These are phyloP conservation scores for Drosophila kanekoi DNA, from an alignment of 2,888 invertebrate genomes.

Conservation along the genomic window DNA sequence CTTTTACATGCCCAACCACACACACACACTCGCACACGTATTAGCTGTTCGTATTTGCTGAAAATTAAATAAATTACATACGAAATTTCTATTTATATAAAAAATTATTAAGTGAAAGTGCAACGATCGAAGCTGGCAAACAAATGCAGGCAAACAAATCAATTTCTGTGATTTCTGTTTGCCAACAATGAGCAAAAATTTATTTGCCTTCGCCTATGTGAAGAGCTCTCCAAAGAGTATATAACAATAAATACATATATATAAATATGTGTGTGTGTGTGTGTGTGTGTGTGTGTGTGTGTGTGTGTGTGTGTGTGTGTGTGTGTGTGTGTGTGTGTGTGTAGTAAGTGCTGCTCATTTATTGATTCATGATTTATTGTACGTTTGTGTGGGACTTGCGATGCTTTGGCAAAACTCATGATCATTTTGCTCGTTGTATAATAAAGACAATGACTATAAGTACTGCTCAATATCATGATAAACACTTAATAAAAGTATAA, in stretches of 20 bases:
- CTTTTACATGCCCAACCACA: not conserved
- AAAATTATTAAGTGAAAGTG: slow-evolving; percentile 56
- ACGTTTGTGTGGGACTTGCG: slow-evolving; percentile 19
- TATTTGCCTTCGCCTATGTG: slow-evolving; percentile 24
- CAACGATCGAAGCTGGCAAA: slow-evolving; percentile 22
- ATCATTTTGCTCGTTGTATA: slow-evolving; percentile 18
- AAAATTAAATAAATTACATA: slow-evolving; percentile 39
- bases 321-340: too few species aligned
- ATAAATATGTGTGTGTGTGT: not conserved
- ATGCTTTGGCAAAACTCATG: slow-evolving; percentile 13
- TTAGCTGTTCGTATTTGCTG: slow-evolving; percentile 20
- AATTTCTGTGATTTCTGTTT: slow-evolving; percentile 43
- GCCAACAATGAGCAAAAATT: slow-evolving; percentile 32
- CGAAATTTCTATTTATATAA: slow-evolving; percentile 58
- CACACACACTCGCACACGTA: not conserved
- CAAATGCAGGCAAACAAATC: slow-evolving; percentile 30
- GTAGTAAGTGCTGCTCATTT: slow-evolving; percentile 9
- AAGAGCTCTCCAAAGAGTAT: slow-evolving; percentile 19
- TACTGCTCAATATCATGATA: too few species aligned
- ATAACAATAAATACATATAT: not conserved
- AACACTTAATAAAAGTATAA: too few species aligned
- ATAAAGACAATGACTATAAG: slow-evolving; percentile 1
- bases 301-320: not conserved
- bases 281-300: not conserved
- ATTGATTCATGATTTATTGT: slow-evolving; percentile 26